Percentiles rank a stretch among this genome's conserved stretches.
Conservation (phyloP, 2,113 vertebrate genomes). For the Typhlomys cinereus region DNA sequence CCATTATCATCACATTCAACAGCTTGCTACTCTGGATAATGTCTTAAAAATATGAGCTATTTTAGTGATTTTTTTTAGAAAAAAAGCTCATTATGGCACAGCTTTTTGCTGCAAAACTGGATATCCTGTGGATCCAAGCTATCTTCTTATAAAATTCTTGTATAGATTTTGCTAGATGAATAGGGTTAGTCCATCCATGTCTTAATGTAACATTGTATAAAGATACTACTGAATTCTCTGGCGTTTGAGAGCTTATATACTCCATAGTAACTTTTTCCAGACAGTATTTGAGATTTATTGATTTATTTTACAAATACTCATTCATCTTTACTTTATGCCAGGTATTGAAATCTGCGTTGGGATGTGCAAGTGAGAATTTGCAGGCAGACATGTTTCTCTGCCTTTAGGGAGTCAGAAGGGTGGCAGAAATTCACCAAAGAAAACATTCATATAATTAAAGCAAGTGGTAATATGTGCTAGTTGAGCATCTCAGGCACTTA, state of each 20-base stretch:
- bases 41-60: constrained; percentile 57
- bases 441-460: background rate
- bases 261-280: constrained; percentile 30
- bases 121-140: constrained; percentile 56
- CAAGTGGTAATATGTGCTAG: background rate
- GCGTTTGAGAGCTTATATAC: background rate
- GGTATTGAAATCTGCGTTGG: background rate
- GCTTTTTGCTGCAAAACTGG: constrained; percentile 52
- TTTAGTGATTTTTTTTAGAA: constrained; percentile 42
- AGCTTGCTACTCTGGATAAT: constrained; percentile 53
- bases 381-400: background rate
- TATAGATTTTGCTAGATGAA: constrained; percentile 8
- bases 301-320: constrained; percentile 20
- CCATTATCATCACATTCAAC: constrained; percentile 47
- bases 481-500: background rate
- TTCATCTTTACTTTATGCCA: background rate
- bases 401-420: background rate
- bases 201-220: constrained; percentile 25
- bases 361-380: background rate
- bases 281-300: constrained; percentile 20
- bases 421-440: constrained; percentile 26
- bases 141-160: constrained; percentile 41
- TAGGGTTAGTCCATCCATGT: background rate
- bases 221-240: background rate
- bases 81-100: background rate